Base-by-base conservation (phyloP, 2,113 vertebrate species). In the Hucho hucho region DNA sequence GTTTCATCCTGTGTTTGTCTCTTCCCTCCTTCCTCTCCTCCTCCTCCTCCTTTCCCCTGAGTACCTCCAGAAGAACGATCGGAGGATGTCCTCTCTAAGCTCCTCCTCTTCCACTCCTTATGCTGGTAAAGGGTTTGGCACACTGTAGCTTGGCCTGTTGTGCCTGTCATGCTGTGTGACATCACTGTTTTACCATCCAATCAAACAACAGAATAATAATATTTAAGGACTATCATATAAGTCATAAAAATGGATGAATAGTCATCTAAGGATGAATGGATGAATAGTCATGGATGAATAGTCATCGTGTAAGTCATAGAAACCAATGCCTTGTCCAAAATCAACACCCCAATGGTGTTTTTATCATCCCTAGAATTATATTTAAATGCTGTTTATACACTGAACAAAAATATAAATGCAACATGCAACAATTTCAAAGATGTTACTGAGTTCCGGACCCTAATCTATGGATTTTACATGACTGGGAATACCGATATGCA, bases 41-140 rank as follows among this genome's bases (percentile, higher is more conserved):
- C 79, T 73, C 61, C 26, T 61, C 69, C 73, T 58, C 58, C 73
- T 87, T 76, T 90, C 12, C 61, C 68, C 75, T 83, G 85, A 91
- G 82, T 77, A 70, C 79, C 73, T 89, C 83, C 89, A 95, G 95
- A 95, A 93, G 93, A 94, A 92, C 79, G 90, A 93, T 92, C 87
- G 82, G 91, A 91, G 92, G 91, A 93, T 92, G 88, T 93, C 93
- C 83, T 92, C 93, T 91, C 84, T 94, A 87, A 94, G 93, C 90
- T 92, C 92, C 89, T 93, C 90, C 89, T 89, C 93, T 88, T 92
- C 89, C 86, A 92, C 90, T 84, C 88, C 91, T 89, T 84, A 82
- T 69, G 86, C 90, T 87, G 89, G 91, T 91, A 91, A 95, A 89
- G 16, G 88, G 90, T 94, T 85, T 84, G 77, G 73, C 75, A 80